Evolutionary conservation across 92 coral and sea anemone species (phyloP).

Genomic region (Palythoa grandiflora): DNA sequence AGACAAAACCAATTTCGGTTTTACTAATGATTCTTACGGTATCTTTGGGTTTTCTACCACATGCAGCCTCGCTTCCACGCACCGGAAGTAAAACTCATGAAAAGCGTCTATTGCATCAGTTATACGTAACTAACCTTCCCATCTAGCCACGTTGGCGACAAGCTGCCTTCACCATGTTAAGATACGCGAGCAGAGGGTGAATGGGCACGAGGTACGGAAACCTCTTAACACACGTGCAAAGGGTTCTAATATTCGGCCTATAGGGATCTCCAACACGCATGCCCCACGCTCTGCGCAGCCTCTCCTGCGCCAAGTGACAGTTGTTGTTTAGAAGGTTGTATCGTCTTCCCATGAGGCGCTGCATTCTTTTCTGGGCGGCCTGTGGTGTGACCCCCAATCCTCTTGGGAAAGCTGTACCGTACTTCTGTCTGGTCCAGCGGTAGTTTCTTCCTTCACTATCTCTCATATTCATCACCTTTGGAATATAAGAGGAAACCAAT

Average conservation of each 20-base stretch:
- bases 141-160: not conserved
- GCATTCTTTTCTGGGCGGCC: slow-evolving; percentile 48
- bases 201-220: not conserved
- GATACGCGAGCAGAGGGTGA: not conserved
- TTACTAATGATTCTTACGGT: too few relatives aligned
- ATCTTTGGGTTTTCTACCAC: too few relatives aligned
- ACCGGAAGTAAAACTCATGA: not conserved
- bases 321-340: slow-evolving; percentile 47
- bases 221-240: slow-evolving; percentile 28
- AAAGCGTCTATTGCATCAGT: not conserved
- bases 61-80: too few relatives aligned
- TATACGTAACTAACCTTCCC: not conserved
- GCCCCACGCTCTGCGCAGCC: slow-evolving; percentile 50
- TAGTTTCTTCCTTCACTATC: slow-evolving; percentile 41
- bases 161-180: slow-evolving; percentile 1
- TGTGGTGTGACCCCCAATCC: slow-evolving; percentile 45
- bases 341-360: slow-evolving; percentile 23
- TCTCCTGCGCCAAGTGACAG: slow-evolving; percentile 62
- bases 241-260: not conserved
- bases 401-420: slow-evolving; percentile 39
- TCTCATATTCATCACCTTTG: slow-evolving; percentile 48
- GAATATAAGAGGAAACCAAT: not conserved
- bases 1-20: too few relatives aligned
- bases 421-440: slow-evolving; percentile 61
- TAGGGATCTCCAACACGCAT: slow-evolving; percentile 21